Conservation (phyloP, 2,113 vertebrate species). For the Clinocottus analis region DNA sequence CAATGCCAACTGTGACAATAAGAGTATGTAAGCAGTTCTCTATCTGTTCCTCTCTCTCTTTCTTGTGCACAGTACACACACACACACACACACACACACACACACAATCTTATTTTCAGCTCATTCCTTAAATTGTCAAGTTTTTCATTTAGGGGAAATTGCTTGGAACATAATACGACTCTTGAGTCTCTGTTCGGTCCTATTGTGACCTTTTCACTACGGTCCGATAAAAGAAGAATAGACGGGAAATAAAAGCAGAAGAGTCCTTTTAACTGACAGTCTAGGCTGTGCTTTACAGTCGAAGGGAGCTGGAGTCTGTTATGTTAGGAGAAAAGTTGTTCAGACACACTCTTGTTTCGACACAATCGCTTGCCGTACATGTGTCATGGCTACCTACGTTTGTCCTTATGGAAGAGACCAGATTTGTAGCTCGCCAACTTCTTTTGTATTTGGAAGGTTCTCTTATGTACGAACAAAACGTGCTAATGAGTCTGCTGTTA, state of each 20-base stretch:
- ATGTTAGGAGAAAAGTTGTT: not conserved
- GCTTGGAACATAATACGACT: constrained; percentile 63
- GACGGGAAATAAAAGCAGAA: too few relatives aligned
- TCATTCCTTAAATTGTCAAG: constrained; percentile 58
- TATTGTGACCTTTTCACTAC: constrained; percentile 46
- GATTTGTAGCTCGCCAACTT: not conserved
- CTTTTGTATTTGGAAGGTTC: not conserved
- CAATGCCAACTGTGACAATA: constrained; percentile 58
- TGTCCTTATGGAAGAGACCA: not conserved
- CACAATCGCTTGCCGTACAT: not conserved
- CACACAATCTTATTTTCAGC: constrained; percentile 32
- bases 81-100: constrained; percentile 14
- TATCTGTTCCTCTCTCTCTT: constrained; percentile 8
- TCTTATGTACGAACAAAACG: not conserved
- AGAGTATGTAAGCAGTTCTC: constrained; percentile 60
- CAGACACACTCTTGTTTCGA: not conserved
- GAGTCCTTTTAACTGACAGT: not conserved
- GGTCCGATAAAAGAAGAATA: constrained; percentile 1
- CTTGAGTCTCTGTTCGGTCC: constrained; percentile 36
- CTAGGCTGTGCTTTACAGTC: not conserved
- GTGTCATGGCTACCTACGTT: not conserved
- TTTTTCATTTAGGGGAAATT: constrained; percentile 69
- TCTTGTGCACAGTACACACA: not conserved
- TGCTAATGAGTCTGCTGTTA: not conserved
- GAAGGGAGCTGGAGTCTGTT: not conserved